Percentiles rank a stretch among this genome's conserved stretches.
phyloP scores from a whole-genome alignment of 1,140 invertebrate genomes.

The Zaprionus camerounensis region DNA sequence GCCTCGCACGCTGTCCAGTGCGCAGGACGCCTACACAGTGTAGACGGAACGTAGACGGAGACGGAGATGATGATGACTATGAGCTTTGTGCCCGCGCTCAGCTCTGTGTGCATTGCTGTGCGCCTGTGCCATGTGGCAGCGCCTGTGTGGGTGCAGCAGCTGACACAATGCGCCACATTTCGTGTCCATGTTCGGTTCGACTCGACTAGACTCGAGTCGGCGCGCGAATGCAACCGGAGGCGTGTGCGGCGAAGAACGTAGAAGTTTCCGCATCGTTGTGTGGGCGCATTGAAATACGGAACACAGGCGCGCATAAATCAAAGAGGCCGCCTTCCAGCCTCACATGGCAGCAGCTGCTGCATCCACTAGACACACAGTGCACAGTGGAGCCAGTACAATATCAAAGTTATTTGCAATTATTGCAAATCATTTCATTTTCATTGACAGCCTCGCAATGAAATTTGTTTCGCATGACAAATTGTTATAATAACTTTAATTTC shows the following conservation, averaged over 20 bases:
- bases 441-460: neutral
- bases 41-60: neutral
- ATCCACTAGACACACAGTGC: neutral
- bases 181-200: constrained; percentile 2
- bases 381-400: constrained; percentile 29
- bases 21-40: constrained; percentile 40
- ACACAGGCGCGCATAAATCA: constrained; percentile 64
- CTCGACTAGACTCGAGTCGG: neutral
- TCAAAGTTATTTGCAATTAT: neutral
- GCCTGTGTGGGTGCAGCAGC: constrained; percentile 60
- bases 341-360: constrained; percentile 19
- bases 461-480: constrained; percentile 2
- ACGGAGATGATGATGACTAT: neutral
- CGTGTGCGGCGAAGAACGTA: neutral
- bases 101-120: constrained; percentile 45
- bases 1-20: constrained; percentile 8
- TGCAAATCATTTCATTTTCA: constrained; percentile 1
- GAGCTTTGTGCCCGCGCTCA: neutral
- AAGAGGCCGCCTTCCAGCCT: constrained; percentile 32
- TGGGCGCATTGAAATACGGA: constrained; percentile 65
- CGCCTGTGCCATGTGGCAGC: constrained; percentile 62
- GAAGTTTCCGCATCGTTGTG: constrained; percentile 22
- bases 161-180: neutral
- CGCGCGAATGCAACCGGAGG: constrained; percentile 1
- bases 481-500: neutral